Percentiles rank a stretch among this genome's conserved stretches.
These are phyloP conservation scores for Bradypodion pumilum DNA, from an alignment of 2,797 vertebrate species.

Conservation along the genomic window DNA sequence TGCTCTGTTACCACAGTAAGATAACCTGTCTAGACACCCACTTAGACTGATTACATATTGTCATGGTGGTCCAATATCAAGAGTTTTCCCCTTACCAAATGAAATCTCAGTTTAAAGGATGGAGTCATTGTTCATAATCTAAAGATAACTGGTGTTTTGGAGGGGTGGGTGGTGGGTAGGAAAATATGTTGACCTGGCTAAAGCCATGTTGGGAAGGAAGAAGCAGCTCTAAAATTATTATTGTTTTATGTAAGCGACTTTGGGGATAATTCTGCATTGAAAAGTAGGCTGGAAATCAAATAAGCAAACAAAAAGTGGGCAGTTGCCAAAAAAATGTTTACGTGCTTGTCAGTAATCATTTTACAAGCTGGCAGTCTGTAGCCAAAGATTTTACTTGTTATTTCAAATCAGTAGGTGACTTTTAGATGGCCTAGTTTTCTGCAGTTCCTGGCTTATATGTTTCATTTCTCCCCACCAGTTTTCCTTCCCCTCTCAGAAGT, in stretches of 20 bases:
- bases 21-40: too few species aligned
- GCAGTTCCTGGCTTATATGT: too few species aligned
- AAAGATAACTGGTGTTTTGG: too few species aligned
- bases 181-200: neutral
- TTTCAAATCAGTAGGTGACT: neutral
- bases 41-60: neutral
- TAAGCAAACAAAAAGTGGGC: neutral
- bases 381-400: neutral
- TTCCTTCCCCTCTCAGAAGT: neutral
- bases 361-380: neutral
- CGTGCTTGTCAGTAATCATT: neutral
- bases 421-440: neutral
- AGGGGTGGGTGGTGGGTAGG: accelerated
- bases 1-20: too few species aligned
- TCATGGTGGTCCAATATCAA: neutral
- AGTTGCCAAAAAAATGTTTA: neutral
- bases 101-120: neutral
- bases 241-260: neutral
- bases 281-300: neutral
- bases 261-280: neutral
- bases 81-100: neutral
- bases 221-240: neutral
- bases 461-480: neutral
- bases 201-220: neutral
- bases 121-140: neutral